These are phyloP conservation scores for Alosa alosa DNA, from an alignment of 2,113 vertebrate genomes.

Conservation along the genomic window DNA sequence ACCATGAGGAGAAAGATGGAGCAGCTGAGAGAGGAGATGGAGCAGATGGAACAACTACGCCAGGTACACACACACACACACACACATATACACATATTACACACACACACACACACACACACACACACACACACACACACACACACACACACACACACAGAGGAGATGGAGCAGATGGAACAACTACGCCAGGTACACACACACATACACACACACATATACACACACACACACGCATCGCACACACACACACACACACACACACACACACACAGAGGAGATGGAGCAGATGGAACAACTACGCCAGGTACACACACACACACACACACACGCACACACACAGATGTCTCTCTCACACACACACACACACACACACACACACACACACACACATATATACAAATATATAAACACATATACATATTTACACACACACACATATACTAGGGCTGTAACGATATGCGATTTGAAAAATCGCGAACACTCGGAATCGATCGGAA, in stretches of 20 bases:
- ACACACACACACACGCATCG: neutral
- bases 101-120: constrained; percentile 1
- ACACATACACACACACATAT: neutral
- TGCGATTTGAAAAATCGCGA: too few species aligned
- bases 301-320: neutral
- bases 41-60: constrained; percentile 69
- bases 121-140: neutral
- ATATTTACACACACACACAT: neutral
- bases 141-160: constrained; percentile 2
- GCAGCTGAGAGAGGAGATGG: constrained; percentile 87
- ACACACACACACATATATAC: neutral
- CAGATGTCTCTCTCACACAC: neutral
- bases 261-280: neutral
- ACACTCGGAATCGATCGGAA: too few species aligned
- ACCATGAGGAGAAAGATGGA: constrained; percentile 96
- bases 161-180: too few species aligned
- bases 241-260: neutral
- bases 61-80: constrained; percentile 52
- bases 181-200: too few species aligned
- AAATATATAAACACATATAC: too few species aligned
- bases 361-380: neutral
- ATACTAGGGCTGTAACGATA: too few species aligned
- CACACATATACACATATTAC: neutral
- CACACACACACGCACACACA: neutral
- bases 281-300: too few species aligned